Base-by-base conservation (phyloP, 2,888 invertebrate genomes). In the Stenolophus ochropezus region DNA sequence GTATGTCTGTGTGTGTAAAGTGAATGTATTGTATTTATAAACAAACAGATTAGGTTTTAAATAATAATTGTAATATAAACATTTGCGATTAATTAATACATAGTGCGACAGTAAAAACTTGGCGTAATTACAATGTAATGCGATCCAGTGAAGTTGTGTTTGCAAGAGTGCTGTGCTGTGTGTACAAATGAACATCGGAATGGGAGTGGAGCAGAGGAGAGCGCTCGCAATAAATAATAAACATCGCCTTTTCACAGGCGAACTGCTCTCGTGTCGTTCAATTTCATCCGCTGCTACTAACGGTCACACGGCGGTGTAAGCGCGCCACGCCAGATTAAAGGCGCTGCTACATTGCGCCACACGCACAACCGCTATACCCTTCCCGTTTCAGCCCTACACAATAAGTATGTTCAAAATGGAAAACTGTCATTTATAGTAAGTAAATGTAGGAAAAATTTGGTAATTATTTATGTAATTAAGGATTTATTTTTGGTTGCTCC, bases 371-470 rank as follows among this genome's bases (percentile, higher is more conserved):
- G 11, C 8, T 42, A 11, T 11, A 11, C 33, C 2, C 33, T 11
- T 42, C 1, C 8, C 33, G 33, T 11, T 42, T 42, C 33, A 11
- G 6, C 6, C 33, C 96, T 0, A 93, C 91, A 0, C n/a, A n/a
- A n/a, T n/a, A n/a, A n/a, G n/a, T n/a, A n/a, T n/a, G n/a, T n/a
- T n/a, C n/a, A n/a, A n/a, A n/a, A n/a, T n/a, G n/a, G n/a, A n/a
- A n/a, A n/a, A n/a, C n/a, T n/a, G n/a, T n/a, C n/a, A n/a, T n/a
- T n/a, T n/a, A n/a, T n/a, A n/a, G n/a, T n/a, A n/a, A n/a, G n/a
- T n/a, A n/a, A n/a, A n/a, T n/a, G n/a, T n/a, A n/a, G n/a, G n/a
- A n/a, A n/a, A n/a, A n/a, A n/a, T n/a, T n/a, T n/a, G n/a, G n/a
- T n/a, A n/a, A n/a, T n/a, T n/a, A n/a, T n/a, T n/a, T n/a, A n/a